Conservation (phyloP, 2,113 vertebrate species). For the Tor tambroides region DNA sequence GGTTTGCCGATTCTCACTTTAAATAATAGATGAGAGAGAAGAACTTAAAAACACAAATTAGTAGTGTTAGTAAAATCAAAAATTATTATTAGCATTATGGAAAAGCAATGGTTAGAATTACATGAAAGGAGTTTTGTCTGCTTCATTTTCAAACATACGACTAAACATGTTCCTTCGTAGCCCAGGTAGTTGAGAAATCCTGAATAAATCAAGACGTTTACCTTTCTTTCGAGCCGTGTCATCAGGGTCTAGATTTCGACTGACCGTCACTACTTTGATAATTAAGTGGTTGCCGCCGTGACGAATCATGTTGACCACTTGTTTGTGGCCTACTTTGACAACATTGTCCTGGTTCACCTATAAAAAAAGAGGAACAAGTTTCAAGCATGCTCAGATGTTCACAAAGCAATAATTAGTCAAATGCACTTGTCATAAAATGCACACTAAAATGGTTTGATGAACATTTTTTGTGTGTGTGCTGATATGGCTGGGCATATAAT, state of each 20-base stretch:
- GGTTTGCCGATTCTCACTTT: neutral
- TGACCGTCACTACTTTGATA: slow-evolving; percentile 91
- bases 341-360: slow-evolving; percentile 92
- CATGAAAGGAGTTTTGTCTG: neutral
- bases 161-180: neutral
- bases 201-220: slow-evolving; percentile 56
- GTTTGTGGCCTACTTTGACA: slow-evolving; percentile 91
- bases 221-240: slow-evolving; percentile 91
- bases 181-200: neutral
- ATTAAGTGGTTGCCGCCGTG: slow-evolving; percentile 87
- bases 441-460: no score
- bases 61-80: slow-evolving; percentile 18
- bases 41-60: neutral
- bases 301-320: slow-evolving; percentile 92
- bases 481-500: no score
- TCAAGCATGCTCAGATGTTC: neutral
- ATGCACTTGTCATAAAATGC: neutral
- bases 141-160: neutral
- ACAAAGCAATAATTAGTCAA: neutral
- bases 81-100: slow-evolving; percentile 35
- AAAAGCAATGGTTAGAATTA: slow-evolving; percentile 37
- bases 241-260: slow-evolving; percentile 87
- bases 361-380: neutral
- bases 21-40: slow-evolving; percentile 2
- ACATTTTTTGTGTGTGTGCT: no score